phyloP scores from a whole-genome alignment of 2,797 vertebrate genomes.

The Lindbergichthys nudifrons region DNA sequence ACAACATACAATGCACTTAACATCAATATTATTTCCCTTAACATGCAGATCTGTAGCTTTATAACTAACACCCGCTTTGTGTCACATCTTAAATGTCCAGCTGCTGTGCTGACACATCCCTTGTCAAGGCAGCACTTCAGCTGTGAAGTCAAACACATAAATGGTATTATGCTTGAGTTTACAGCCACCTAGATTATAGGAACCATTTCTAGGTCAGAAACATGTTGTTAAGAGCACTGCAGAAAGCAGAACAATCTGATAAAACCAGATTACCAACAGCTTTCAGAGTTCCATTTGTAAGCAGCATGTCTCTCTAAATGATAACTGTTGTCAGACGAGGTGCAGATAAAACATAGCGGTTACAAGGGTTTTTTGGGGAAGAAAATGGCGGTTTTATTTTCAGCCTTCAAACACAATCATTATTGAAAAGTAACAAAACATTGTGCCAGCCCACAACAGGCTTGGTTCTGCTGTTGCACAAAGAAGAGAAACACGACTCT shows the following conservation, averaged over 20 bases:
- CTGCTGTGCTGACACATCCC: conserved; percentile 29
- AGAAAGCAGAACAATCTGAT: conserved; percentile 16
- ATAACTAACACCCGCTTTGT: background rate
- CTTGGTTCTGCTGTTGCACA: too few species aligned
- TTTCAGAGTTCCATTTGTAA: background rate
- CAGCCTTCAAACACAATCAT: too few species aligned
- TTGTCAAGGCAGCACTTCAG: conserved; percentile 23
- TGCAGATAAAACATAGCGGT: too few species aligned
- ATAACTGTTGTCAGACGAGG: background rate
- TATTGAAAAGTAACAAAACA: too few species aligned
- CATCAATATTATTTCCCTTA: conserved; percentile 9
- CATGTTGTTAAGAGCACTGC: background rate
- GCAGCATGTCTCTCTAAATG: background rate
- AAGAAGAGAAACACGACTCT: too few species aligned
- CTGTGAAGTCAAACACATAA: conserved; percentile 38
- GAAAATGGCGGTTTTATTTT: too few species aligned
- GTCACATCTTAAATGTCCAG: conserved; percentile 1
- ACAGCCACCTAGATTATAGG: conserved; percentile 35
- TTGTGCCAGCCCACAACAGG: too few species aligned
- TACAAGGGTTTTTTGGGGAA: too few species aligned
- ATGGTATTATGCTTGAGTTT: conserved; percentile 28
- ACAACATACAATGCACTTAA: conserved; percentile 7
- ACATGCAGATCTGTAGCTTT: conserved; percentile 33
- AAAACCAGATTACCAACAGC: conserved; percentile 1
- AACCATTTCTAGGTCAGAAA: conserved; percentile 41